Percentiles rank a stretch among this genome's conserved stretches.
phyloP scores from a whole-genome alignment of 2,797 vertebrate genomes.

The Ibycter americanus region DNA sequence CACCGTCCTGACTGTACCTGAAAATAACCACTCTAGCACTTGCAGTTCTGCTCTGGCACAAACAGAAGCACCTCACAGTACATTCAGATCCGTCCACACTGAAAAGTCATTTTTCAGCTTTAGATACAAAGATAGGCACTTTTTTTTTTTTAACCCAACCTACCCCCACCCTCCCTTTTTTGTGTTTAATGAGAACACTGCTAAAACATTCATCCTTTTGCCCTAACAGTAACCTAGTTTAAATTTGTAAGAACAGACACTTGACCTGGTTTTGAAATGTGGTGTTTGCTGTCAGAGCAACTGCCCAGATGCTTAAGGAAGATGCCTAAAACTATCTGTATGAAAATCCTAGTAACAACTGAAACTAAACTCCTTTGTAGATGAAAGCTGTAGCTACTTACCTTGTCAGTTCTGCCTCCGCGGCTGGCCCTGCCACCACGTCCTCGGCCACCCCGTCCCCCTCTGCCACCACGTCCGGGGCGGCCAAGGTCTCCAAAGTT shows the following conservation, averaged over 20 bases:
- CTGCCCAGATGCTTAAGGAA: fast-evolving
- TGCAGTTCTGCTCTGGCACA: not conserved
- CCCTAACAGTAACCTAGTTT: not conserved
- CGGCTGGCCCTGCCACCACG: slow-evolving; percentile 84
- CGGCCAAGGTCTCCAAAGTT: slow-evolving; percentile 98
- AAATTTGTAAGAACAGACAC: fast-evolving
- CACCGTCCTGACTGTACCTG: not conserved
- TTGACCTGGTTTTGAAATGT: fast-evolving
- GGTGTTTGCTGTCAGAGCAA: fast-evolving
- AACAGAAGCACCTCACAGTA: not conserved
- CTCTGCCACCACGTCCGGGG: slow-evolving; percentile 93
- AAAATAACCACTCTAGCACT: not conserved
- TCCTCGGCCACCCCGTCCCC: slow-evolving; percentile 80
- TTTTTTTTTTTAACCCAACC: not conserved
- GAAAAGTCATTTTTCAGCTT: not conserved
- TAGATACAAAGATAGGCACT: not conserved
- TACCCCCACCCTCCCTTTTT: not conserved
- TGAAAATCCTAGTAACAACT: fast-evolving
- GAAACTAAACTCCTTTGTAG: fast-evolving
- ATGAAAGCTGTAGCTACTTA: slow-evolving; percentile 29
- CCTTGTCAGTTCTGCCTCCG: slow-evolving; percentile 92
- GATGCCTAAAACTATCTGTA: not conserved
- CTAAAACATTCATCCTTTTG: not conserved
- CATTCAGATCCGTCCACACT: not conserved
- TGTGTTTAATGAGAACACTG: not conserved